Evolutionary conservation across 2,113 vertebrate species (phyloP).

Genomic region (Colistium nudipinnis): DNA sequence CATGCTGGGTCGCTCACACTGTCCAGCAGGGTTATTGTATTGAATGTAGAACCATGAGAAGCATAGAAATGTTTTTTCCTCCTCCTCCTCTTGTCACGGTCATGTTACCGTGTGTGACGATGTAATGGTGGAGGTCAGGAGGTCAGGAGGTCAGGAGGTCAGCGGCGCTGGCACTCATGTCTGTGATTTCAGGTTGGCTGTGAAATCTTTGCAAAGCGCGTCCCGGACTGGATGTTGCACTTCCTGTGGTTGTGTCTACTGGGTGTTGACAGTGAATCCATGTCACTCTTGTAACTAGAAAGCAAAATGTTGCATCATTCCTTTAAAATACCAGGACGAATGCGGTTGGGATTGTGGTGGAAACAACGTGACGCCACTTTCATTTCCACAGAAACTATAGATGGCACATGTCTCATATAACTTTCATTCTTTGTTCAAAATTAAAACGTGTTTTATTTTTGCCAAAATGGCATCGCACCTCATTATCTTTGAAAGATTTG

Average conservation of each 20-base stretch:
- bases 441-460: too few species aligned
- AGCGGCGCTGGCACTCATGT: conserved; percentile 7
- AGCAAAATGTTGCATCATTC: not conserved
- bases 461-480: not conserved
- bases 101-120: not conserved
- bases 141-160: conserved; percentile 37
- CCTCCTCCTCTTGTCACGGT: conserved; percentile 8
- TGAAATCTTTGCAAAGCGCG: conserved; percentile 15
- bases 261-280: not conserved
- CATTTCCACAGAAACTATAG: not conserved
- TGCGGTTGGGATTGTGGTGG: not conserved
- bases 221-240: conserved; percentile 6
- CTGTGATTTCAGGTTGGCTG: conserved; percentile 7
- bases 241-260: not conserved
- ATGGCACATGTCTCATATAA: not conserved
- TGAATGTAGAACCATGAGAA: conserved; percentile 3
- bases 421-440: conserved; percentile 5
- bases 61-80: conserved; percentile 18
- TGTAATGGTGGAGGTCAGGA: conserved; percentile 15
- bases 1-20: conserved; percentile 36
- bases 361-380: not conserved
- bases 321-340: not conserved
- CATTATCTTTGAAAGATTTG: conserved; percentile 21
- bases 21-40: conserved; percentile 19
- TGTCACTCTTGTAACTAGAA: too few species aligned